A percentile compares a stretch with the other conserved stretches of the same genome.
phyloP scores from a whole-genome alignment of 2,113 vertebrate species.

The Ochotona curzoniae region DNA sequence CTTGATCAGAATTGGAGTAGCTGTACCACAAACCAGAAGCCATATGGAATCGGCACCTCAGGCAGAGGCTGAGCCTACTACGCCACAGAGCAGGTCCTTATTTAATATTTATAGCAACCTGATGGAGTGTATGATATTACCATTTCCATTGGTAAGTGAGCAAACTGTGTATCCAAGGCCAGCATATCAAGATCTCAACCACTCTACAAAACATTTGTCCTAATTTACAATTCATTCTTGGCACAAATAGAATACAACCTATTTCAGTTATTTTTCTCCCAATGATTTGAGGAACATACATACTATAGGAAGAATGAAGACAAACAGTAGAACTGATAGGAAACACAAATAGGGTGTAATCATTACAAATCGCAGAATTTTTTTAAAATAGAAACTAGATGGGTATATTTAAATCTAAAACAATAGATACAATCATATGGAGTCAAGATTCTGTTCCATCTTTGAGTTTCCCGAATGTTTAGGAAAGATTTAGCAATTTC shows the following conservation, averaged over 20 bases:
- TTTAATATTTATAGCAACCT: neutral
- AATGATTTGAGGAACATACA: neutral
- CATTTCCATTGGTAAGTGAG: neutral
- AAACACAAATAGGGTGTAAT: neutral
- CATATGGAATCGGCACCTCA: too few relatives aligned
- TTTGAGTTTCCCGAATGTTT: neutral
- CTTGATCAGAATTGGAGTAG: too few relatives aligned
- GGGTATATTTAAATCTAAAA: neutral
- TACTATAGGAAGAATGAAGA: neutral
- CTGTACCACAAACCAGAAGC: too few relatives aligned
- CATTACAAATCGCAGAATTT: neutral
- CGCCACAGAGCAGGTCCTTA: neutral
- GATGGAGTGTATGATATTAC: neutral
- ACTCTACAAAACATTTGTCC: too few relatives aligned
- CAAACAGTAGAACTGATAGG: neutral
- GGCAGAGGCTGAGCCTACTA: too few relatives aligned
- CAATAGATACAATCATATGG: neutral
- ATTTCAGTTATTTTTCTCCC: neutral
- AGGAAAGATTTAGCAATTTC: conserved; percentile 1
- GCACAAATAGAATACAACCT: neutral
- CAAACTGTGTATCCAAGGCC: neutral
- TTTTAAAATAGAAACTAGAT: neutral
- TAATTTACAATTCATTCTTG: neutral
- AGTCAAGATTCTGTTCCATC: neutral
- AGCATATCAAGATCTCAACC: neutral